Conservation (phyloP, 2,113 vertebrate species). For the Electrona antarctica region DNA sequence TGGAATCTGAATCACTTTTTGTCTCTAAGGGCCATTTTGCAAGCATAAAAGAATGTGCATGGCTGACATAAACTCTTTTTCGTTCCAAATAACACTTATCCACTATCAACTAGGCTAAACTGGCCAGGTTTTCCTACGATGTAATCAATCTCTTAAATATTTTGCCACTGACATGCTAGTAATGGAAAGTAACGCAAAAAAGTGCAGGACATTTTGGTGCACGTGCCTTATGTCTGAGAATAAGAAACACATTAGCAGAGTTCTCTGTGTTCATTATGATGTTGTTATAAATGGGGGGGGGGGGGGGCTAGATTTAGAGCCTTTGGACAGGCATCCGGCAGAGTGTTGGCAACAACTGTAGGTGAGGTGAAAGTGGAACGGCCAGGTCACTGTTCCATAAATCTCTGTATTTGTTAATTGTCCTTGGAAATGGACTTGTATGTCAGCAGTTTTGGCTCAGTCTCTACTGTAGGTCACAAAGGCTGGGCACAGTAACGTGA, state of each 20-base stretch:
- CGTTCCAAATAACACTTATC: slow-evolving; percentile 13
- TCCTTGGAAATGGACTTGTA: slow-evolving; percentile 38
- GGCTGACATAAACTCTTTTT: slow-evolving; percentile 23
- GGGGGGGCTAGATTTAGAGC: slow-evolving; percentile 56
- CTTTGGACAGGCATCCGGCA: slow-evolving; percentile 58
- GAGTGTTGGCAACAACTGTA: slow-evolving; percentile 52
- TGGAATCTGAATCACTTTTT: too few relatives aligned
- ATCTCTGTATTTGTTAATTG: slow-evolving; percentile 61
- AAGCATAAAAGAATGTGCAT: not conserved
- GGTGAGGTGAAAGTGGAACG: slow-evolving; percentile 45
- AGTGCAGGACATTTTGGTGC: not conserved
- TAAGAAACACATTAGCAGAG: slow-evolving; percentile 30
- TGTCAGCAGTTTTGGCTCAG: slow-evolving; percentile 27
- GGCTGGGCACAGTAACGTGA: not conserved
- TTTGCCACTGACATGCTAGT: not conserved
- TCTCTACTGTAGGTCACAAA: slow-evolving; percentile 5
- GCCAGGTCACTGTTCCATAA: slow-evolving; percentile 44
- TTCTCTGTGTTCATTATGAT: slow-evolving; percentile 50
- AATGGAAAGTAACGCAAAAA: not conserved
- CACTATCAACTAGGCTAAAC: too few relatives aligned
- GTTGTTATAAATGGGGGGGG: slow-evolving; percentile 51
- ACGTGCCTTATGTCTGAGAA: slow-evolving; percentile 28
- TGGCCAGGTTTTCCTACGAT: not conserved
- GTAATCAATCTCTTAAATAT: slow-evolving; percentile 12
- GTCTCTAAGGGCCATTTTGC: too few relatives aligned